Conservation (phyloP, 2,113 vertebrate species). For the Regulus satrapa region DNA sequence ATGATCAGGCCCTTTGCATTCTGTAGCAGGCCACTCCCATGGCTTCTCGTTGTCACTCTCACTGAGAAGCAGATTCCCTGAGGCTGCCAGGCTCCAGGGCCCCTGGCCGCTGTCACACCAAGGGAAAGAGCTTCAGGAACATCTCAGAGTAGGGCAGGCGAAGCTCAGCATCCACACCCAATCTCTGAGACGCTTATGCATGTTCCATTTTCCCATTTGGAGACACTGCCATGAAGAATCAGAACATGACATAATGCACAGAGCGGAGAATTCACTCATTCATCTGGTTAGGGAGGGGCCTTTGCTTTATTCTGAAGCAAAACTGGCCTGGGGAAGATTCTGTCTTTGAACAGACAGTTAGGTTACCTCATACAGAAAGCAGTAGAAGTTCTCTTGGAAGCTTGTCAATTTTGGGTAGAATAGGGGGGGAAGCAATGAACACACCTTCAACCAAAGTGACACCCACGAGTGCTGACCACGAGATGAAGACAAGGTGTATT, state of each 20-base stretch:
- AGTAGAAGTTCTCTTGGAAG: not conserved
- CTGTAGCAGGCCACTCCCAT: rapidly evolving
- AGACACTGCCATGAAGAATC: not conserved
- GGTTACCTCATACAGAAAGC: rapidly evolving
- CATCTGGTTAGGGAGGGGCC: not conserved
- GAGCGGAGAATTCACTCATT: not conserved
- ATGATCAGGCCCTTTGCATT: not conserved
- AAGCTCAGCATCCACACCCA: not conserved
- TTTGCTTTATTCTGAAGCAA: not conserved
- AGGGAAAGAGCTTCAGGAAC: not conserved
- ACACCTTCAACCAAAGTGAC: not conserved
- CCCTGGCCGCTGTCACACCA: rapidly evolving
- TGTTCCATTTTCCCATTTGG: not conserved
- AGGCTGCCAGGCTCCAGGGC: not conserved
- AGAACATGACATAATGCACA: not conserved
- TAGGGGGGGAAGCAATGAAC: rapidly evolving
- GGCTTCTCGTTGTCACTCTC: rapidly evolving
- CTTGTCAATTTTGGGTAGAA: not conserved
- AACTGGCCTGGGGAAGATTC: not conserved
- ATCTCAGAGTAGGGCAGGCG: rapidly evolving
- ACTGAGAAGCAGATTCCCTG: rapidly evolving
- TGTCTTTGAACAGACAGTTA: not conserved
- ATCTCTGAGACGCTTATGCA: not conserved
- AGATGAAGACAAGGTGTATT: not conserved
- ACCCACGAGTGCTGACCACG: not conserved